These are phyloP conservation scores for Ennomos erosarius DNA, from an alignment of 2,888 invertebrate genomes.

Conservation along the genomic window DNA sequence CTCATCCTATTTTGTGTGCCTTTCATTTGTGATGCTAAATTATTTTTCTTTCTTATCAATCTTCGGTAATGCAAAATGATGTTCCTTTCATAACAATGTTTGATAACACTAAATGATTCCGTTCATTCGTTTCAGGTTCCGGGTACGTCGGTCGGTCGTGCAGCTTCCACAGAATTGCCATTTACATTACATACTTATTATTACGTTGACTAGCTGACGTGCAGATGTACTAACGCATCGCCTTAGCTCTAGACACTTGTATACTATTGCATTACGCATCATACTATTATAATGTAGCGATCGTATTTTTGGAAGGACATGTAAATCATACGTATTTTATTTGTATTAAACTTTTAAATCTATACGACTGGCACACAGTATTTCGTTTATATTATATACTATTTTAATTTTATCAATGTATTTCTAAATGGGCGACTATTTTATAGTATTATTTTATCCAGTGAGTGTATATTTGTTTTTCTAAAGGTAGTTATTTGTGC, in stretches of 20 bases:
- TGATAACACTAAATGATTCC: background rate
- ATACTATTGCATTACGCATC: slow-evolving; percentile 66
- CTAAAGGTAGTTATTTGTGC: slow-evolving; percentile 70
- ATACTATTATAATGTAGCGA: slow-evolving; percentile 63
- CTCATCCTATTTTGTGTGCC: too few species aligned
- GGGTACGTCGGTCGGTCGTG: slow-evolving; percentile 59
- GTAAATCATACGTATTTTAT: slow-evolving; percentile 67
- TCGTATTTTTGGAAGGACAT: slow-evolving; percentile 73
- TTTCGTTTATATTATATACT: slow-evolving; percentile 56
- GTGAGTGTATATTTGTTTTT: slow-evolving; percentile 53
- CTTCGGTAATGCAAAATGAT: too few species aligned
- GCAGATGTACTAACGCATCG: slow-evolving; percentile 36
- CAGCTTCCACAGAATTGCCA: slow-evolving; percentile 82
- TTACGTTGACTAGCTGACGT: slow-evolving; percentile 52
- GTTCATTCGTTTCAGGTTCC: slow-evolving; percentile 57
- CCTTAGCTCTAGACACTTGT: slow-evolving; percentile 75
- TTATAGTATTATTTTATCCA: slow-evolving; percentile 65
- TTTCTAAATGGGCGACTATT: slow-evolving; percentile 54
- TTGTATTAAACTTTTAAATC: slow-evolving; percentile 61
- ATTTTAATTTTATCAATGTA: slow-evolving; percentile 38
- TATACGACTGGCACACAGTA: slow-evolving; percentile 73
- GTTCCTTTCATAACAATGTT: too few species aligned
- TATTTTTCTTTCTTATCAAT: too few species aligned
- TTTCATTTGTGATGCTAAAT: too few species aligned
- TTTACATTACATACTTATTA: slow-evolving; percentile 65